Conservation (phyloP, 2,113 vertebrate species). For the Pterocles burchelli region DNA sequence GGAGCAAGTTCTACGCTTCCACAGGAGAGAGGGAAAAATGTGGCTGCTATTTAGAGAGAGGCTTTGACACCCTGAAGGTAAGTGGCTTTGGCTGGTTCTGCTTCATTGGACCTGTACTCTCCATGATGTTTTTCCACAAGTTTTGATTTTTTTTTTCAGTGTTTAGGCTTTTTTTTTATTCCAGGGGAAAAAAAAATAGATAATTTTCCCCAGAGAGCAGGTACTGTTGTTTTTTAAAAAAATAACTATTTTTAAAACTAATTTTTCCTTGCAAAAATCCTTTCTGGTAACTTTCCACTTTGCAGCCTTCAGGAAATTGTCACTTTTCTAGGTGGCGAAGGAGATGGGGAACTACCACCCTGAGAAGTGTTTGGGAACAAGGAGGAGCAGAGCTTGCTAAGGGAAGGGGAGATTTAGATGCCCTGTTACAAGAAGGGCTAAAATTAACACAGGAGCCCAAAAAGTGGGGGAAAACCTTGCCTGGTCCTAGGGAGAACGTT, state of each 20-base stretch:
- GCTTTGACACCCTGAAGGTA: slow-evolving; percentile 91
- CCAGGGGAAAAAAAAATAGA: rapidly evolving
- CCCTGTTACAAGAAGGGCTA: neutral
- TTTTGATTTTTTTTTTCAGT: neutral
- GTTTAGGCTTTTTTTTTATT: neutral
- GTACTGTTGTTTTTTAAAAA: neutral
- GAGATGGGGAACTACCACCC: neutral
- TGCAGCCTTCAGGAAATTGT: neutral
- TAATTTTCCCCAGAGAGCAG: rapidly evolving
- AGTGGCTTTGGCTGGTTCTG: rapidly evolving
- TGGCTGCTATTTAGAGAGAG: slow-evolving; percentile 89
- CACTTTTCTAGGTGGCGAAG: neutral
- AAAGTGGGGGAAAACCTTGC: neutral
- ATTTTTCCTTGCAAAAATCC: neutral
- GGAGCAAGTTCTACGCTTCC: slow-evolving; percentile 97
- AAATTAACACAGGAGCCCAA: rapidly evolving
- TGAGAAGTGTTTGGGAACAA: neutral
- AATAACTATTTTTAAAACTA: neutral
- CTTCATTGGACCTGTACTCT: neutral
- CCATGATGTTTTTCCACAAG: rapidly evolving
- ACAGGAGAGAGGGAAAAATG: slow-evolving; percentile 88
- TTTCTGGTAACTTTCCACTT: neutral
- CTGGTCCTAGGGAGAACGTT: neutral
- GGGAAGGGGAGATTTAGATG: neutral
- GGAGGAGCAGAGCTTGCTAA: neutral